These are phyloP conservation scores for Periphyllus acericola DNA, from an alignment of 2,888 invertebrate species.

Conservation along the genomic window DNA sequence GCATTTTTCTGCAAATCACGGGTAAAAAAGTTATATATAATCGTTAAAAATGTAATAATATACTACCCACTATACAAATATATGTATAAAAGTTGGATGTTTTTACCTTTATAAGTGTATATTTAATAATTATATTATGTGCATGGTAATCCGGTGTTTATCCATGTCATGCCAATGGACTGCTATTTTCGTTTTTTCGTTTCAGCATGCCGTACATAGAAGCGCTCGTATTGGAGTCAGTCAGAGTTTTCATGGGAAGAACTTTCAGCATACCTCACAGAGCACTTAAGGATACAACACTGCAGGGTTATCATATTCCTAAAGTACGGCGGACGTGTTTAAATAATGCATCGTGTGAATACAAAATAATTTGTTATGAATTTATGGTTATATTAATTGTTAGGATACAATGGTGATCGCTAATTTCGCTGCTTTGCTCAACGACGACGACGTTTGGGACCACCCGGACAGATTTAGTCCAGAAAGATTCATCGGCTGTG, in stretches of 20 bases:
- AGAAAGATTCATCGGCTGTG: constrained; percentile 75
- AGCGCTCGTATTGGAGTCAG: constrained; percentile 79
- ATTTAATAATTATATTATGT: too few species aligned
- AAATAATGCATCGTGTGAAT: not conserved
- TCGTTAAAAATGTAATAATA: too few species aligned
- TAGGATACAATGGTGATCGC: constrained; percentile 84
- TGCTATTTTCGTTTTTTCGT: too few species aligned
- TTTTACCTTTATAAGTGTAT: too few species aligned
- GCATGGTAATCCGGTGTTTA: too few species aligned
- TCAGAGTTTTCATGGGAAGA: constrained; percentile 83
- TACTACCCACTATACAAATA: too few species aligned
- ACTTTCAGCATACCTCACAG: constrained; percentile 84
- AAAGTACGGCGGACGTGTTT: constrained; percentile 71
- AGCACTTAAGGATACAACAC: constrained; percentile 76
- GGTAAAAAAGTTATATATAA: too few species aligned
- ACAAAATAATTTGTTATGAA: not conserved
- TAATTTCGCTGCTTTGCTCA: constrained; percentile 78
- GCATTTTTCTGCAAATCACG: too few species aligned
- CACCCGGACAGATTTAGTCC: constrained; percentile 80
- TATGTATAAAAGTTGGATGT: too few species aligned
- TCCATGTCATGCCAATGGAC: too few species aligned
- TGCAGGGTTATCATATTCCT: constrained; percentile 80
- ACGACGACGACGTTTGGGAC: constrained; percentile 76
- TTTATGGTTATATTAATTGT: constrained; percentile 60
- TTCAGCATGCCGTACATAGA: constrained; percentile 83